A percentile compares a stretch with the other conserved stretches of the same genome.
Evolutionary conservation across 2,888 invertebrate species (phyloP).

Genomic region (Palloptera scutellata): DNA sequence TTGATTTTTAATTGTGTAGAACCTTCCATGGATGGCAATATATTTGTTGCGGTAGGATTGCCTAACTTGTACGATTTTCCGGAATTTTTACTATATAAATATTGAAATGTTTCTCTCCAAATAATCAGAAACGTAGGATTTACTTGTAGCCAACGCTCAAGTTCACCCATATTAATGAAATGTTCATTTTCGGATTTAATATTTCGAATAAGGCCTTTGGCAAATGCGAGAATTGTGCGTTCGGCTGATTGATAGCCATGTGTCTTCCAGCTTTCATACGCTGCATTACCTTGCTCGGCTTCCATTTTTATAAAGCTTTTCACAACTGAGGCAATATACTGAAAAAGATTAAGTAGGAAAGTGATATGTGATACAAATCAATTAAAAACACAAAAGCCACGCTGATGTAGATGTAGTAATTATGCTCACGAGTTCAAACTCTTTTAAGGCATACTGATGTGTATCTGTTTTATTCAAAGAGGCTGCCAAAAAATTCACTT

Average conservation of each 20-base stretch:
- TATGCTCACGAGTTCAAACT: conserved; percentile 51
- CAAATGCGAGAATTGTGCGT: conserved; percentile 68
- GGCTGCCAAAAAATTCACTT: conserved; percentile 60
- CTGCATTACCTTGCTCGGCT: conserved; percentile 67
- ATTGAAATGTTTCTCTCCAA: conserved; percentile 67
- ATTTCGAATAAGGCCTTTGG: conserved; percentile 67
- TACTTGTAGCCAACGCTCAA: conserved; percentile 64
- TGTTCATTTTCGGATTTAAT: conserved; percentile 54
- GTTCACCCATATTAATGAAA: conserved; percentile 47
- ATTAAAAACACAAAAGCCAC: neutral
- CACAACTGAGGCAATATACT: conserved; percentile 80
- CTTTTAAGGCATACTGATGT: conserved; percentile 49
- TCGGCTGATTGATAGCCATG: conserved; percentile 69
- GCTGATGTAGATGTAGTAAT: neutral
- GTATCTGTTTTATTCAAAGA: conserved; percentile 44
- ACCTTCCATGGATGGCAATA: conserved; percentile 55
- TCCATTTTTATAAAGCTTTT: conserved; percentile 78
- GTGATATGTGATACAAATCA: conserved; percentile 3
- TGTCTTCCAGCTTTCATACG: conserved; percentile 70
- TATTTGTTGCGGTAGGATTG: conserved; percentile 32
- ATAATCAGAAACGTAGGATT: conserved; percentile 67
- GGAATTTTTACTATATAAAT: conserved; percentile 63
- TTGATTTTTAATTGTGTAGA: neutral
- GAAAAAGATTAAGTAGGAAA: conserved; percentile 40
- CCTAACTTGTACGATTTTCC: conserved; percentile 37